These are phyloP conservation scores for Acrocyrtus sp. DNA, from an alignment of 2,888 invertebrate genomes.

Conservation along the genomic window DNA sequence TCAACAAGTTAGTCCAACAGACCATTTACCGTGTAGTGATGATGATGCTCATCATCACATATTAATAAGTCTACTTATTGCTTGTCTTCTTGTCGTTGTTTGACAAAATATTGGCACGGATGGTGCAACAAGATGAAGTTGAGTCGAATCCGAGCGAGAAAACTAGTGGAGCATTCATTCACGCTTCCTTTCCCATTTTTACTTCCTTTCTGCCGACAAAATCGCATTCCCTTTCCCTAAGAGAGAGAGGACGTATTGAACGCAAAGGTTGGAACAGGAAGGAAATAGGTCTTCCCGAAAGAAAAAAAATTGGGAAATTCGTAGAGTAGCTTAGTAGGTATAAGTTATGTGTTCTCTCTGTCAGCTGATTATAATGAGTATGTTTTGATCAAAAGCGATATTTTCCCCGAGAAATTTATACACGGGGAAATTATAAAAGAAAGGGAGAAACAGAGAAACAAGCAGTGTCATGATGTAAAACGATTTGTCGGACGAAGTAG, in stretches of 20 bases:
- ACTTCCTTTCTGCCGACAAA: too few relatives aligned
- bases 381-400: conserved; percentile 8
- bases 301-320: too few relatives aligned
- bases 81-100: conserved; percentile 18
- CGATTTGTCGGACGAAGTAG: conserved; percentile 51
- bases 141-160: conserved; percentile 29
- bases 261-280: too few relatives aligned
- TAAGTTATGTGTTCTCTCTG: too few relatives aligned
- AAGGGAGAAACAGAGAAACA: neutral
- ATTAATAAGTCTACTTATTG: conserved; percentile 17
- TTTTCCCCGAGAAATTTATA: neutral
- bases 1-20: too few relatives aligned
- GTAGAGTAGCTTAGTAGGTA: too few relatives aligned
- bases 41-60: conserved; percentile 1
- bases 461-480: conserved; percentile 23
- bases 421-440: neutral
- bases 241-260: too few relatives aligned
- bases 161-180: conserved; percentile 44
- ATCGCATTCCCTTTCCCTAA: too few relatives aligned
- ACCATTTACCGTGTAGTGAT: too few relatives aligned
- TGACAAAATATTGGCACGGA: conserved; percentile 39
- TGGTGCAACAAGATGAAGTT: conserved; percentile 16
- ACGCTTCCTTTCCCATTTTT: conserved; percentile 37
- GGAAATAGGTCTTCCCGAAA: too few relatives aligned
- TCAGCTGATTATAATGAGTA: conserved; percentile 5